Conservation (phyloP, 2,797 vertebrate species). For the Galaxias olidus region DNA sequence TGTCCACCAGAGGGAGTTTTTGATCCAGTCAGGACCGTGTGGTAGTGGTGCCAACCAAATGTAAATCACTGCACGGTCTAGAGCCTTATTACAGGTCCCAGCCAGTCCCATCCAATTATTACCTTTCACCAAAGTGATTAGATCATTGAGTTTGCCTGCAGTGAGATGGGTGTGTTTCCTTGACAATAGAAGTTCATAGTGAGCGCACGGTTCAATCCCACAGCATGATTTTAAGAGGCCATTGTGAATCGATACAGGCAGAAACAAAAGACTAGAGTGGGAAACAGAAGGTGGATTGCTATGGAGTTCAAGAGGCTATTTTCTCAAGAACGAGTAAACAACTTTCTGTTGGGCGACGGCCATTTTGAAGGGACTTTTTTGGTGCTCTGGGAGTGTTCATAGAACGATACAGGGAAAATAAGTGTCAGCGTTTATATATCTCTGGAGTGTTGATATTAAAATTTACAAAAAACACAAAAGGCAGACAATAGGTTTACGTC, state of each 20-base stretch:
- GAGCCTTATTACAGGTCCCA: slow-evolving; percentile 24
- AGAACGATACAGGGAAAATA: background rate
- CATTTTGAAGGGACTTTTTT: background rate
- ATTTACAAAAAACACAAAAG: no score
- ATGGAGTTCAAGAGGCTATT: slow-evolving; percentile 24
- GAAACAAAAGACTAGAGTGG: slow-evolving; percentile 48
- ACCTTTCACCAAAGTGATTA: slow-evolving; percentile 59
- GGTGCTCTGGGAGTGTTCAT: background rate
- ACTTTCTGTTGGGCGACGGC: background rate
- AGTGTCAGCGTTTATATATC: no score
- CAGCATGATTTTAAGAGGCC: slow-evolving; percentile 10
- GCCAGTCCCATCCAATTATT: slow-evolving; percentile 23
- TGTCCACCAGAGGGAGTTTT: slow-evolving; percentile 58
- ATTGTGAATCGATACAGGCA: slow-evolving; percentile 66
- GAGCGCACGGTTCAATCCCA: slow-evolving; percentile 15
- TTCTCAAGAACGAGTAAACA: background rate
- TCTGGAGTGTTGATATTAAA: no score
- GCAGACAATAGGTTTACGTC: no score
- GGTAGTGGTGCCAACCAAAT: slow-evolving; percentile 22
- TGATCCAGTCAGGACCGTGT: background rate
- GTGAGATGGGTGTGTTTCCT: slow-evolving; percentile 19
- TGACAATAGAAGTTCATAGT: slow-evolving; percentile 45
- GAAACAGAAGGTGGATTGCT: slow-evolving; percentile 40
- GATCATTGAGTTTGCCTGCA: slow-evolving; percentile 22
- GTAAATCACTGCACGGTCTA: slow-evolving; percentile 61